Base-by-base conservation (phyloP, 2,113 vertebrate species). In the Hyla sarda region DNA sequence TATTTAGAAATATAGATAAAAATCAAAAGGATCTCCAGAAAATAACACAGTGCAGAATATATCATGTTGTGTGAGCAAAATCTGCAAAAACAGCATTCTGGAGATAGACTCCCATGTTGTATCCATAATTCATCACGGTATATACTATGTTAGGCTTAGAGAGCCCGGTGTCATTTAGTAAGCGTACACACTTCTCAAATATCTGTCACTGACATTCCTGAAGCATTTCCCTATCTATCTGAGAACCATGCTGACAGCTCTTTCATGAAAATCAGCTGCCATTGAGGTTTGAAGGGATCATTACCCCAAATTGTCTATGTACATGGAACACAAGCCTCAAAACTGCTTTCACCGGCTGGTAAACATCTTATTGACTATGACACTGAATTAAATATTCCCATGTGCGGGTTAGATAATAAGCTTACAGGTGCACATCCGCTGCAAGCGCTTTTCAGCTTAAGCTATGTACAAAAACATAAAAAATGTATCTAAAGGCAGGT, bases 251-350 rank as follows among this genome's bases (percentile, higher is more conserved):
- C 17, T 41, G 67, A 71, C 34, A 71, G 67, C 67, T 41, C 67
- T 37, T 23, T 71, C 67, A 37, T 41, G 67, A 71, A 71, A 71
- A 71, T 71, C 67, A 71, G 67, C 67, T 71, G 67, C 67, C 34
- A 71, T 41, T 71, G 67, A 71, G 19, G 67, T 37, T 41, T 37
- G 67, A 71, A 71, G 32, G 67, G 67, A 71, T 71, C 67, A 71
- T 71, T 71, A 71, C n/a, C 67, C 8, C 19, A 71, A 71, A 71
- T 23, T 8, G 30, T 37, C 32, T 37, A 37, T 71, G 67, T 10
- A 71, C 32, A 41, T 23, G 67, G 34, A 71, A 71, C 34, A 41
- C 67, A 71, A 41, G 16, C 19, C 65, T 25, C 54, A 23, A 56
- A 56, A 56, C 19, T 34, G 65, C 65, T 17, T 32, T 7, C 34